phyloP scores from a whole-genome alignment of 1,140 invertebrate genomes.

The Drosophila tropicalis region DNA sequence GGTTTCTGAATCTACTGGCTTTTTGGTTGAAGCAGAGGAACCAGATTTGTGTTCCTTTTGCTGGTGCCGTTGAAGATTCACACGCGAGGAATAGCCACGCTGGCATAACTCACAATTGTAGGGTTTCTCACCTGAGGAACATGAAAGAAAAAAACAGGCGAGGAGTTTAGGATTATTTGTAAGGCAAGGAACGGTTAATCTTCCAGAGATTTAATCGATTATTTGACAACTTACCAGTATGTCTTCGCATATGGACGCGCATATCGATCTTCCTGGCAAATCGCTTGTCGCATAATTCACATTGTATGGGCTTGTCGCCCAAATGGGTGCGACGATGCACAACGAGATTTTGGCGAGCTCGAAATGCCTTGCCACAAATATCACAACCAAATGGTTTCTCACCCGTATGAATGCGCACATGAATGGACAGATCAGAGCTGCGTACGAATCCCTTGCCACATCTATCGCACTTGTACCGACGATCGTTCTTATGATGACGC shows the following conservation, averaged over 20 bases:
- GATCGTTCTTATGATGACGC: constrained; percentile 89
- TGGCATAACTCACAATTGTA: constrained; percentile 68
- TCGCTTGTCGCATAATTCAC: constrained; percentile 84
- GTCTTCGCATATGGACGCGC: constrained; percentile 86
- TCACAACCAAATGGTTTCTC: constrained; percentile 81
- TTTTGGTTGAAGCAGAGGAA: neutral
- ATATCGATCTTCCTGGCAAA: constrained; percentile 85
- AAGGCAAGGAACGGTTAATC: neutral
- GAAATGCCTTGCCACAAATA: constrained; percentile 72
- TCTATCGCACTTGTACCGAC: constrained; percentile 87
- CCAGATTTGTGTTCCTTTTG: constrained; percentile 60
- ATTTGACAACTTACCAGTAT: constrained; percentile 84
- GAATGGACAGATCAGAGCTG: constrained; percentile 85
- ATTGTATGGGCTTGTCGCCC: constrained; percentile 84
- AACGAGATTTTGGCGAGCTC: constrained; percentile 75
- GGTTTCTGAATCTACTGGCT: constrained; percentile 2
- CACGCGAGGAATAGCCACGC: constrained; percentile 72
- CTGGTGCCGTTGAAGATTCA: constrained; percentile 71
- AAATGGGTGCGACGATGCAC: constrained; percentile 79
- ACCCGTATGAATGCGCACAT: constrained; percentile 72
- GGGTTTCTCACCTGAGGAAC: constrained; percentile 66
- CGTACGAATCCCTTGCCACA: constrained; percentile 85
- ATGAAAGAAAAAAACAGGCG: neutral
- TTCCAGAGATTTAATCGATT: neutral
- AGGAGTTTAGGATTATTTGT: constrained; percentile 1